Base-by-base conservation (phyloP, 2,888 invertebrate species). In the Urechis unicinctus region DNA sequence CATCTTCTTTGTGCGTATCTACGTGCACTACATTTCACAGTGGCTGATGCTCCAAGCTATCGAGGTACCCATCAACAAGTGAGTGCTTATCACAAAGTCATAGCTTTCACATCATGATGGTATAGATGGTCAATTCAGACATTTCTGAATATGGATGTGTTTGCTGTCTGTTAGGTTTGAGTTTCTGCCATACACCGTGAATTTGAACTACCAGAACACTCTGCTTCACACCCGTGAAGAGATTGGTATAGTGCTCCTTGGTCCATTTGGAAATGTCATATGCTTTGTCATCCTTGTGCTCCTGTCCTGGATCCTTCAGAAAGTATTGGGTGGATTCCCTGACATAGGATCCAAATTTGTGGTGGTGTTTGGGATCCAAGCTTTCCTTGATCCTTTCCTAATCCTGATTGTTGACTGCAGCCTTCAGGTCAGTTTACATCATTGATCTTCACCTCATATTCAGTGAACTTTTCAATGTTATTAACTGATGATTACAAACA, bases 41-140 rank as follows among this genome's bases (percentile, higher is more conserved):
- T 75, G 74, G 74, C 31, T 72, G 9, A 70, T 69, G 58, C 67
- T 75, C 43, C 65, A 61, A 46, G 69, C 68, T 25, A 61, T 71
- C 53, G 58, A 51, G 21, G 73, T 74, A 4, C 74, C 74, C 6
- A 67, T 75, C 65, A 75, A 75, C 66, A 71, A 68, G 75, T 75
- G 55, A 66, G 71, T 67, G 1, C 9, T n/a, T 36, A 36, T 36
- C 9, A 36, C 6, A 52, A 6, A 52, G 44, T 6, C 4, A 6
- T 52, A 50, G 24, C 9, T 13, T 25, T 28, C 26, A 48, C 9
- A 13, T 9, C 13, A 13, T 28, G 17, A 17, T 31, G 45, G 41
- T 36, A 9, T 36, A 13, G 41, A 36, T 13, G 9, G 41, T 36
- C 41, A 9, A 36, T 36, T 36, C 41, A 36, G 9, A 13, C 41